A percentile compares a stretch with the other conserved stretches of the same genome.
Evolutionary conservation across 2,113 vertebrate genomes (phyloP).

Genomic region (Tyrannus savana): DNA sequence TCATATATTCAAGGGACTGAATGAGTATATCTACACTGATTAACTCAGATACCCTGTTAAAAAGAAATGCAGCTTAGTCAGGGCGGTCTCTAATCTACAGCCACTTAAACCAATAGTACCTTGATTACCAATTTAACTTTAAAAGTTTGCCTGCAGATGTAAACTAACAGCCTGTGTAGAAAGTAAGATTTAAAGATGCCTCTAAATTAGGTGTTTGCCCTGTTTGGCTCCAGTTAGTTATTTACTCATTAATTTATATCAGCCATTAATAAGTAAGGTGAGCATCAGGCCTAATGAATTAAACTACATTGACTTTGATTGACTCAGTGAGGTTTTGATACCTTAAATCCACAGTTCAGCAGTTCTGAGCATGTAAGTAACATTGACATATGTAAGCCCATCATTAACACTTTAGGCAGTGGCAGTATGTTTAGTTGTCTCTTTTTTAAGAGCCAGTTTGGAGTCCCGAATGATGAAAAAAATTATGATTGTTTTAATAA

Average conservation of each 20-base stretch:
- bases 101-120: neutral
- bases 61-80: constrained; percentile 14
- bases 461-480: neutral
- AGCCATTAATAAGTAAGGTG: neutral
- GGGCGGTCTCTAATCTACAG: neutral
- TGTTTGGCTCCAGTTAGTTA: neutral
- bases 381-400: neutral
- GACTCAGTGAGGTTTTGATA: neutral
- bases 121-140: constrained; percentile 32
- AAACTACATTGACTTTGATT: neutral
- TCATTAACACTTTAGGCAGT: neutral
- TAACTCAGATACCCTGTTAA: constrained; percentile 1
- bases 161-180: constrained; percentile 24
- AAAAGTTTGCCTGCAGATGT: constrained; percentile 16
- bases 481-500: accelerated
- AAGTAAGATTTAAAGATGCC: constrained; percentile 12
- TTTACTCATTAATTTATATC: constrained; percentile 39
- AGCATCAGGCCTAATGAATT: neutral
- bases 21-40: neutral
- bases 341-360: neutral
- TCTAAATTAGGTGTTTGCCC: constrained; percentile 6
- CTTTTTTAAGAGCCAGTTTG: neutral
- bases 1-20: neutral
- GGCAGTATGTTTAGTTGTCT: neutral
- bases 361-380: neutral